These are phyloP conservation scores for Alectoris magna DNA, from an alignment of 2,797 vertebrate species.

Conservation along the genomic window DNA sequence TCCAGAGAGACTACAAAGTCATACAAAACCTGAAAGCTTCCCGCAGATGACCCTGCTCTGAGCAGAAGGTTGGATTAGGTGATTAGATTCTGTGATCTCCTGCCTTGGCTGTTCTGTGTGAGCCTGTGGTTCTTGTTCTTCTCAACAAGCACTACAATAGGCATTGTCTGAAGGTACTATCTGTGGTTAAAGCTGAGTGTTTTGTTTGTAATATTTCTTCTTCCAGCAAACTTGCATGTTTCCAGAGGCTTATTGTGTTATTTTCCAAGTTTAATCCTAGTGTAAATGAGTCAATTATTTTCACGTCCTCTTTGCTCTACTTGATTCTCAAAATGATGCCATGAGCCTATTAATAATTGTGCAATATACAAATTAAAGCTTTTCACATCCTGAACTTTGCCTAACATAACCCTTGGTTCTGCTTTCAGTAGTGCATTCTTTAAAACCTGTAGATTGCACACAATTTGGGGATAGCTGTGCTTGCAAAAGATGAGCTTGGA, in stretches of 20 bases:
- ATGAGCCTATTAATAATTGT: neutral
- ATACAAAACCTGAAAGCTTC: neutral
- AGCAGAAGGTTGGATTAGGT: neutral
- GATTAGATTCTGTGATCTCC: neutral
- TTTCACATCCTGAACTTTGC: neutral
- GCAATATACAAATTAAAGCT: neutral
- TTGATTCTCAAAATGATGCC: neutral
- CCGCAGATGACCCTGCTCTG: neutral
- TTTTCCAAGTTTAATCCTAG: conserved; percentile 11
- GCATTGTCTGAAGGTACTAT: neutral
- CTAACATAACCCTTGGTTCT: neutral
- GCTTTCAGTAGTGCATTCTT: neutral
- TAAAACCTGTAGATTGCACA: neutral
- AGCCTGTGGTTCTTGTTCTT: neutral
- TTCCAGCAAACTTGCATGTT: neutral
- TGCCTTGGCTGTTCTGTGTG: neutral
- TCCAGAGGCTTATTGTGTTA: neutral
- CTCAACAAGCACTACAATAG: neutral
- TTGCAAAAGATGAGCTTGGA: conserved; percentile 41
- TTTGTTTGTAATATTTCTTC: neutral
- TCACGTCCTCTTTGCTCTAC: neutral
- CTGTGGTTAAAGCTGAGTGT: neutral
- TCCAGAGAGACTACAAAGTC: neutral
- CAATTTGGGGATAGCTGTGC: neutral
- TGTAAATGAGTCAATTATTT: neutral